Evolutionary conservation across 2,113 vertebrate species (phyloP).

Genomic region (Aspiorhynchus laticeps): DNA sequence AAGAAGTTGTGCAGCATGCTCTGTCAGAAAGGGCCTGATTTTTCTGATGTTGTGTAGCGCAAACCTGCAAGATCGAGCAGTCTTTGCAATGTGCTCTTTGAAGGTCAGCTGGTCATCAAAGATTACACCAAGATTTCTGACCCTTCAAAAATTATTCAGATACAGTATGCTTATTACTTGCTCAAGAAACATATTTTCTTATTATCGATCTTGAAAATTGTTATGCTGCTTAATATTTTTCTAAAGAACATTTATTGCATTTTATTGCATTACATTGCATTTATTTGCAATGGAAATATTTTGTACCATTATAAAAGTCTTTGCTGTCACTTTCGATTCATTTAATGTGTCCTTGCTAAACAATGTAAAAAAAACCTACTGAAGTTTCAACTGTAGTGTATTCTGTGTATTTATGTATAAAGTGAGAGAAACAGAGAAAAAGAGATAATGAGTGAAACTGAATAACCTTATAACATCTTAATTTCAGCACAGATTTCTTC

Average conservation of each 20-base stretch:
- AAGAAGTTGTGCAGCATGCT: too few species aligned
- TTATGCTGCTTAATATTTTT: background rate
- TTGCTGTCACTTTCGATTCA: background rate
- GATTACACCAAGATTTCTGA: too few species aligned
- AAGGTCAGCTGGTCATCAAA: too few species aligned
- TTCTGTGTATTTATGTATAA: background rate
- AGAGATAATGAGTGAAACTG: too few species aligned
- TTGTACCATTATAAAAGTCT: background rate
- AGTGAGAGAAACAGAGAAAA: background rate
- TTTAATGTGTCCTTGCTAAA: background rate
- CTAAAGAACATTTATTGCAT: too few species aligned
- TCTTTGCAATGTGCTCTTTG: too few species aligned
- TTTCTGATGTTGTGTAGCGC: too few species aligned
- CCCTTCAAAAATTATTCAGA: background rate
- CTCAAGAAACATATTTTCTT: background rate
- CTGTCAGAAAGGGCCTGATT: too few species aligned
- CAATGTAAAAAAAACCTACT: background rate
- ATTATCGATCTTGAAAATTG: background rate
- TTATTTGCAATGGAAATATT: background rate
- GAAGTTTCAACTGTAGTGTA: background rate
- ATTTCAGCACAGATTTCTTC: background rate
- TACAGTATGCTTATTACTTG: background rate
- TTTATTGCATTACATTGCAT: too few species aligned
- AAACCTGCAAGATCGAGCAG: too few species aligned
- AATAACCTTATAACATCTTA: background rate